Base-by-base conservation (phyloP, 2,888 invertebrate species). In the Brenthis ino region DNA sequence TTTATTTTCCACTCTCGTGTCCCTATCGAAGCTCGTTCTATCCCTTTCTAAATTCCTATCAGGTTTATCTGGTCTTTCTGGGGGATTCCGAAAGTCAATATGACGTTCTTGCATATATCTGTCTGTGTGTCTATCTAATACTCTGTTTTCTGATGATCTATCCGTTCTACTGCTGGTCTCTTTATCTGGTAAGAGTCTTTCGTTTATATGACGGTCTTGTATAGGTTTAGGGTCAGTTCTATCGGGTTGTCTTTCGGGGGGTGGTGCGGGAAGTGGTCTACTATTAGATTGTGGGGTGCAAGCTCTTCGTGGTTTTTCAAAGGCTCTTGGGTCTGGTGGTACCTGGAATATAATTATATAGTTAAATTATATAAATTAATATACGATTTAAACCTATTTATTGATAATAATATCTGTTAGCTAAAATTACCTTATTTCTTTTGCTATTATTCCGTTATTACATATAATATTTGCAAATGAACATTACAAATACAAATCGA, bases 241-340 rank as follows among this genome's bases (percentile, higher is more conserved):
- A 69, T 89, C 90, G 24, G 88, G 85, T 4, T 77, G 78, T 43
- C 81, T 72, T 70, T 89, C 90, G 24, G 88, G 85, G 1, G 92
- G 93, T 0, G 92, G 89, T 0, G 91, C 91, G 12, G 92, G 92
- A 2, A 92, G 77, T 0, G 91, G 93, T 33, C 93, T 75, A 70
- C 92, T 90, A 77, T 90, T 91, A 0, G 91, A 88, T 64, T 89
- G 91, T 0, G 92, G 92, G 0, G 92, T 92, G 79, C 89, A 88
- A 0, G 92, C 91, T 13, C 93, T 82, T 13, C 91, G 83, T 0
- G 93, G 93, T 57, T 93, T 93, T 65, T 92, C 93, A 57, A 92
- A 93, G 0, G 92, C 92, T 68, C 93, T 77, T 0, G 93, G 93
- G 47, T 93, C 92, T 11, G 93, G 92, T 13, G 92, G 92, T 65